Percentiles rank a stretch among this genome's conserved stretches.
Evolutionary conservation across 1,140 invertebrate genomes (phyloP).

Genomic region (Trypoxylus dichotomus): DNA sequence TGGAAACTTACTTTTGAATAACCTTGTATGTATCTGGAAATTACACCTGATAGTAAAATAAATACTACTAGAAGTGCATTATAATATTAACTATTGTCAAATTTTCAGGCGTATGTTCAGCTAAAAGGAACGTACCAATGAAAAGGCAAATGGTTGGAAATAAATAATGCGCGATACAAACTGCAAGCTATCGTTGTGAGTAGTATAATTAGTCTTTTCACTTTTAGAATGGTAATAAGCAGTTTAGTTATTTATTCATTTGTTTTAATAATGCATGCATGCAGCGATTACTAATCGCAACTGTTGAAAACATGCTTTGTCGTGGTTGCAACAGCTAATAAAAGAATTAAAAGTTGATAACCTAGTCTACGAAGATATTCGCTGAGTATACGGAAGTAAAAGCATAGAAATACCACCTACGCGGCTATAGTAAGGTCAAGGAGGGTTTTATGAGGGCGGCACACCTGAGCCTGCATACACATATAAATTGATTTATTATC

Average conservation of each 20-base stretch:
- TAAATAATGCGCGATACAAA: too few relatives aligned
- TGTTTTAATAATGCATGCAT: background rate
- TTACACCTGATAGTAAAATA: too few relatives aligned
- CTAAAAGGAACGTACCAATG: too few relatives aligned
- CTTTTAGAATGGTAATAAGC: background rate
- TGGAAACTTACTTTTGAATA: too few relatives aligned
- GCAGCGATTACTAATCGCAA: background rate
- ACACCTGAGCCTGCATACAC: conserved; percentile 21
- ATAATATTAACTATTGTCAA: too few relatives aligned
- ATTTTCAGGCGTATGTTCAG: too few relatives aligned
- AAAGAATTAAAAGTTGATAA: conserved; percentile 3
- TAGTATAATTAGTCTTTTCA: background rate
- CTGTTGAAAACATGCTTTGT: background rate
- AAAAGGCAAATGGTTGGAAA: too few relatives aligned
- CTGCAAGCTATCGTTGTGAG: too few relatives aligned
- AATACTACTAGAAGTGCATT: too few relatives aligned
- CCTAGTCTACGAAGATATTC: conserved; percentile 19
- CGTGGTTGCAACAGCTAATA: background rate
- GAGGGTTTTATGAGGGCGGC: conserved; percentile 23
- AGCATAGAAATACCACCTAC: conserved; percentile 9
- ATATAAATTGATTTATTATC: conserved; percentile 15
- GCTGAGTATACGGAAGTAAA: conserved; percentile 20
- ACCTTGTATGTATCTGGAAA: too few relatives aligned
- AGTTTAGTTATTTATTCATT: background rate
- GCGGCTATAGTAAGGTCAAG: conserved; percentile 11